phyloP scores from a whole-genome alignment of 2,888 invertebrate genomes.

The Bembecia ichneumoniformis region DNA sequence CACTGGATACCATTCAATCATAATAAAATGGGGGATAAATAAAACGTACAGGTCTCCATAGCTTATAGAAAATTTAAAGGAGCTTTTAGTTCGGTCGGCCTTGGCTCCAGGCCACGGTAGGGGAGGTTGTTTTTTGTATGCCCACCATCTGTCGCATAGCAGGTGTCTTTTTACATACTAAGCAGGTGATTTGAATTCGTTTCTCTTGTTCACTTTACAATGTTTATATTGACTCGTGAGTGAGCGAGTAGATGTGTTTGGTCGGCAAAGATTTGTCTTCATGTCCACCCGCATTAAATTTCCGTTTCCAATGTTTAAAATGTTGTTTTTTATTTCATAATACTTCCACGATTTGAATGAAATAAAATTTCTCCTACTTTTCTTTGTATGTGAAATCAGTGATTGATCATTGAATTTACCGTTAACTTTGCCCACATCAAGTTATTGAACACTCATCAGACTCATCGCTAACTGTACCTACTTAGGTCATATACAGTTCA shows the following conservation, averaged over 20 bases:
- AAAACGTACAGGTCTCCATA: too few relatives aligned
- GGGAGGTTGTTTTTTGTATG: conserved; percentile 39
- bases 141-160: conserved; percentile 51
- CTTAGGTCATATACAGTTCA: too few relatives aligned
- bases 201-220: conserved; percentile 24
- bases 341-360: too few relatives aligned
- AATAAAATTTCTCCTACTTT: too few relatives aligned
- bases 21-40: too few relatives aligned
- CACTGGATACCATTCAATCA: too few relatives aligned
- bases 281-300: conserved; percentile 3
- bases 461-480: too few relatives aligned
- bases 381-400: too few relatives aligned
- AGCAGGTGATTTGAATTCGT: conserved; percentile 64
- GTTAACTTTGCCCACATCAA: too few relatives aligned
- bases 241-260: not conserved
- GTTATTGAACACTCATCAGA: too few relatives aligned
- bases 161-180: conserved; percentile 62
- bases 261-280: conserved; percentile 5
- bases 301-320: not conserved
- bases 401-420: too few relatives aligned
- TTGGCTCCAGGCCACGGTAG: conserved; percentile 15
- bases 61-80: not conserved
- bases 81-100: not conserved
- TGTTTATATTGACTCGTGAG: conserved; percentile 3
- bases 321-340: too few relatives aligned